These are phyloP conservation scores for Silvanus unidentatus DNA, from an alignment of 2,888 invertebrate genomes.

Conservation along the genomic window DNA sequence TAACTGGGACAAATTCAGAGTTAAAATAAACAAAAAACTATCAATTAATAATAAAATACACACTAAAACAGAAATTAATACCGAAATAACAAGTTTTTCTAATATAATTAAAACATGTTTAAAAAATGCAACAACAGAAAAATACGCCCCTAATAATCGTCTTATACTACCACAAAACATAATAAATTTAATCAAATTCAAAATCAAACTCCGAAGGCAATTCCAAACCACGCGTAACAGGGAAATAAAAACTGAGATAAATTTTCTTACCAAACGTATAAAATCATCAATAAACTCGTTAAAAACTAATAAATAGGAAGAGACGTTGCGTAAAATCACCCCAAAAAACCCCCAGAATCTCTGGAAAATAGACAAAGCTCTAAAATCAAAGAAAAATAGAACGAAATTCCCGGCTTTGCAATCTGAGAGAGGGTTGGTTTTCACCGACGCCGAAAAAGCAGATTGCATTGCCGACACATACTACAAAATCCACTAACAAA, in stretches of 20 bases:
- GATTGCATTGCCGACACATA: background rate
- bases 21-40: too few relatives aligned
- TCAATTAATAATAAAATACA: too few relatives aligned
- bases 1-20: background rate
- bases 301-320: background rate
- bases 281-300: background rate
- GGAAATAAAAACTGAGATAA: background rate
- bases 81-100: too few relatives aligned
- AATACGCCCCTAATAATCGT: too few relatives aligned
- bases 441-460: background rate
- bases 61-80: too few relatives aligned
- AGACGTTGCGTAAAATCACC: background rate
- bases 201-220: background rate
- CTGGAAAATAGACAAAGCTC: constrained; percentile 3
- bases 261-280: background rate
- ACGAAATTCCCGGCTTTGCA: constrained; percentile 1
- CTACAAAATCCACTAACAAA: background rate
- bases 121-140: too few relatives aligned
- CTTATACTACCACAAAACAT: too few relatives aligned
- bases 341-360: background rate
- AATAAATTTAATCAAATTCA: too few relatives aligned
- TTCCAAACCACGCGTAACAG: background rate
- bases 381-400: constrained; percentile 5
- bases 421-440: background rate
- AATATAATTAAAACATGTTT: too few relatives aligned